phyloP scores from a whole-genome alignment of 2,888 invertebrate species.

The Orthosia gothica region DNA sequence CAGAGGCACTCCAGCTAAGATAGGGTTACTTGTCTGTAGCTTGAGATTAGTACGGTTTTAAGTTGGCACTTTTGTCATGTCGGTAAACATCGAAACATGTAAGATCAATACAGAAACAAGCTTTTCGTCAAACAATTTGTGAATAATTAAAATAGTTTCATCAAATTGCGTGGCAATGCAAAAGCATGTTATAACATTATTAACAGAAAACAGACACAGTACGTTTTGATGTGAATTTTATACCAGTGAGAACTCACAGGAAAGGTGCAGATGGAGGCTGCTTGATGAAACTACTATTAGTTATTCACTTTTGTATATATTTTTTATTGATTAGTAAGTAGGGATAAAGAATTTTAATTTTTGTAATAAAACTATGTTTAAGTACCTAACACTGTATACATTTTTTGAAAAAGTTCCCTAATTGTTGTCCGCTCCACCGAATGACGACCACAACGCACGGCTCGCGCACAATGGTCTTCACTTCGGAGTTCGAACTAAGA shows the following conservation, averaged over 20 bases:
- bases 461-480: too few species aligned
- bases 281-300: neutral
- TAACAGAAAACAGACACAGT: neutral
- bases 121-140: too few species aligned
- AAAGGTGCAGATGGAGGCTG: neutral
- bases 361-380: neutral
- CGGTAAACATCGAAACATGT: neutral
- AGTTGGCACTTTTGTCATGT: neutral
- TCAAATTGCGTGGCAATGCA: neutral
- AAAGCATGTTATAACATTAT: neutral
- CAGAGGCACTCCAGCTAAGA: neutral
- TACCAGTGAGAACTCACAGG: too few species aligned
- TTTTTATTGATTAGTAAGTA: slow-evolving; percentile 26
- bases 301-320: slow-evolving; percentile 4
- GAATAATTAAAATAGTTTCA: neutral
- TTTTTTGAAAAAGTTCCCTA: neutral
- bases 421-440: too few species aligned
- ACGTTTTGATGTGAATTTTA: too few species aligned
- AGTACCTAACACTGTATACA: neutral
- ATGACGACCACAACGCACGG: too few species aligned
- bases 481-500: too few species aligned
- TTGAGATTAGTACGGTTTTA: neutral
- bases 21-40: neutral
- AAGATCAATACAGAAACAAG: neutral
- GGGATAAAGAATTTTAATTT: slow-evolving; percentile 1